Percentiles rank a stretch among this genome's conserved stretches.
Evolutionary conservation across 2,888 invertebrate species (phyloP).

Genomic region (Drosophila prolongata): DNA sequence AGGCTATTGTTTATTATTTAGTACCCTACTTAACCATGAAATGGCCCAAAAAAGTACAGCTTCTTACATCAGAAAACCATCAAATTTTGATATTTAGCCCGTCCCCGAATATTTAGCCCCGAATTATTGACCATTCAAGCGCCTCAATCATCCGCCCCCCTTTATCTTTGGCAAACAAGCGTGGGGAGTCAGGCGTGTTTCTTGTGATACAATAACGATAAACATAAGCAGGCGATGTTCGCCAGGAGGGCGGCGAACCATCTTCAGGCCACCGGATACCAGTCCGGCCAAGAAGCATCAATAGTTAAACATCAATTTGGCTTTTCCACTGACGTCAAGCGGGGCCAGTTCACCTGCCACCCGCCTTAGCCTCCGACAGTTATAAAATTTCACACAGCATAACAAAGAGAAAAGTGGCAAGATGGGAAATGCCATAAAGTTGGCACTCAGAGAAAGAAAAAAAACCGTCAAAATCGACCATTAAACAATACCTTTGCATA

Average conservation of each 20-base stretch:
- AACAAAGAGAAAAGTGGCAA: slow-evolving; percentile 15
- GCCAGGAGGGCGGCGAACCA: slow-evolving; percentile 15
- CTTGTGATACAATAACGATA: slow-evolving; percentile 50
- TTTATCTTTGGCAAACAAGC: slow-evolving; percentile 2
- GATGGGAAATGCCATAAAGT: slow-evolving; percentile 18
- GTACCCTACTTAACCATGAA: not conserved
- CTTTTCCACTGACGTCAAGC: slow-evolving; percentile 65
- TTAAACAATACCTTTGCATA: not conserved
- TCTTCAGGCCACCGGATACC: slow-evolving; percentile 18
- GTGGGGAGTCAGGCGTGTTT: slow-evolving; percentile 12
- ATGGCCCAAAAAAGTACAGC: not conserved
- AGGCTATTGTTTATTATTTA: slow-evolving; percentile 8
- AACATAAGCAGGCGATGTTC: slow-evolving; percentile 52
- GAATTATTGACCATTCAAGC: slow-evolving; percentile 37
- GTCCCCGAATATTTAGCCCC: slow-evolving; percentile 25
- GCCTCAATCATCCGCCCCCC: not conserved
- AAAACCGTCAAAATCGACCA: no score
- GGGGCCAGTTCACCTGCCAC: slow-evolving; percentile 46
- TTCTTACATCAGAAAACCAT: slow-evolving; percentile 40
- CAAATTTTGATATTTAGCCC: slow-evolving; percentile 32
- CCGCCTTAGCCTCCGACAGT: slow-evolving; percentile 49
- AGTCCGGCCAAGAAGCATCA: slow-evolving; percentile 41
- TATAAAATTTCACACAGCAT: slow-evolving; percentile 50
- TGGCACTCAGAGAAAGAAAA: not conserved
- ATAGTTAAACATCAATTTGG: slow-evolving; percentile 63